phyloP scores from a whole-genome alignment of 1,140 invertebrate species.

The Diachasmimorpha longicaudata region DNA sequence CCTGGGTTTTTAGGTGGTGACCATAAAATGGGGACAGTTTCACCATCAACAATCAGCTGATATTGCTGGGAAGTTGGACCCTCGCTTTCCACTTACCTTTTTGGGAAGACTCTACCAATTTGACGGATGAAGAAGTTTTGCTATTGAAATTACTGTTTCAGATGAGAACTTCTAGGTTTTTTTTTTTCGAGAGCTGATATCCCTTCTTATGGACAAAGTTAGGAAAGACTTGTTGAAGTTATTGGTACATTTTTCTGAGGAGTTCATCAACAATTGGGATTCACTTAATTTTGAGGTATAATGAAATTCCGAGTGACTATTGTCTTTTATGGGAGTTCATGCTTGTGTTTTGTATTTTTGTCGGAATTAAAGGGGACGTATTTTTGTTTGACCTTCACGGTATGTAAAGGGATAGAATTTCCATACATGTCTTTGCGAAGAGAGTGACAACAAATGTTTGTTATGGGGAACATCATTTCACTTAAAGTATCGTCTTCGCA shows the following conservation, averaged over 20 bases:
- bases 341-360: no score
- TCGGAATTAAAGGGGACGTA: no score
- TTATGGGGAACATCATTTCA: no score
- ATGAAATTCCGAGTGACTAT: not conserved
- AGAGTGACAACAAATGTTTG: not conserved
- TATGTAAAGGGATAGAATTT: no score
- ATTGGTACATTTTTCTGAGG: not conserved
- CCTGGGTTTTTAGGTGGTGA: not conserved
- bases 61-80: conserved; percentile 3
- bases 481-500: no score
- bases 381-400: no score
- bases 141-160: not conserved
- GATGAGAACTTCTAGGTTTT: not conserved
- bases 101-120: not conserved
- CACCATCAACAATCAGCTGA: conserved; percentile 26
- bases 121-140: conserved; percentile 29
- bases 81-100: conserved; percentile 13
- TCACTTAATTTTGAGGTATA: no score
- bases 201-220: not conserved
- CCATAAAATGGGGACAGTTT: conserved; percentile 8
- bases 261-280: not conserved
- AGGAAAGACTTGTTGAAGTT: not conserved
- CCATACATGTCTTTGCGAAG: no score
- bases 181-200: not conserved
- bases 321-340: no score